These are phyloP conservation scores for Syrrhaptes paradoxus DNA, from an alignment of 2,113 vertebrate species.

Conservation along the genomic window DNA sequence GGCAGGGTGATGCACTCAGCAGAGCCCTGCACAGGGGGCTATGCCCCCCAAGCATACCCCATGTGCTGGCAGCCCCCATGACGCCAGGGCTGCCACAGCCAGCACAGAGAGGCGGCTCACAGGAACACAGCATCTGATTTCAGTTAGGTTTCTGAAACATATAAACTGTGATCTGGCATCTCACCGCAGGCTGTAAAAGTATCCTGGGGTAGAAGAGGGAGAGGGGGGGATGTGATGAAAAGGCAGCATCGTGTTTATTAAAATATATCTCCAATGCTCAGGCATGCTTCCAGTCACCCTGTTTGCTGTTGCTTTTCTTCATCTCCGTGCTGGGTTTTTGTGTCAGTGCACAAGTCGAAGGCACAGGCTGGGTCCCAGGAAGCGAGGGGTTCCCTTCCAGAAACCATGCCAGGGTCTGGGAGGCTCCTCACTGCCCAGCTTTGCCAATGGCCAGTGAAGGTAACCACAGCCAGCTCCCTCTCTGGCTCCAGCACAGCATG, in stretches of 20 bases:
- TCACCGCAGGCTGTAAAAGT: not conserved
- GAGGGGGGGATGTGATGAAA: not conserved
- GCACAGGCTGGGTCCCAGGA: not conserved
- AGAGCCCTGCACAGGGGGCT: rapidly evolving
- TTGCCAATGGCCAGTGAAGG: not conserved
- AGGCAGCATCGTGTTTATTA: not conserved
- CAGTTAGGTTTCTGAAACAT: not conserved
- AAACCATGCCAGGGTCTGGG: rapidly evolving
- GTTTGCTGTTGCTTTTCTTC: not conserved
- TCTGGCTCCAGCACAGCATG: not conserved
- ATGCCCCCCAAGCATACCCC: rapidly evolving
- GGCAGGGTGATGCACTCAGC: rapidly evolving
- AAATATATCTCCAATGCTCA: not conserved
- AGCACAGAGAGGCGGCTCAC: rapidly evolving
- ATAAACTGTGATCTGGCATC: not conserved
- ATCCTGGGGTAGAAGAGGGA: not conserved
- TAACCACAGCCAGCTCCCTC: not conserved
- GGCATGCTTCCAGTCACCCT: rapidly evolving
- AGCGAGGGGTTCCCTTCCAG: not conserved
- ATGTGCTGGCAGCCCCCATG: rapidly evolving
- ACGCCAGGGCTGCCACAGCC: not conserved
- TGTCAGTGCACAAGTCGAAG: not conserved
- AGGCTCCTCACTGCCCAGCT: not conserved
- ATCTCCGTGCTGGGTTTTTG: not conserved
- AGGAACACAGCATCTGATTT: not conserved